Evolutionary conservation across 2,888 invertebrate species (phyloP).

Genomic region (Nemotelus pantherinus): DNA sequence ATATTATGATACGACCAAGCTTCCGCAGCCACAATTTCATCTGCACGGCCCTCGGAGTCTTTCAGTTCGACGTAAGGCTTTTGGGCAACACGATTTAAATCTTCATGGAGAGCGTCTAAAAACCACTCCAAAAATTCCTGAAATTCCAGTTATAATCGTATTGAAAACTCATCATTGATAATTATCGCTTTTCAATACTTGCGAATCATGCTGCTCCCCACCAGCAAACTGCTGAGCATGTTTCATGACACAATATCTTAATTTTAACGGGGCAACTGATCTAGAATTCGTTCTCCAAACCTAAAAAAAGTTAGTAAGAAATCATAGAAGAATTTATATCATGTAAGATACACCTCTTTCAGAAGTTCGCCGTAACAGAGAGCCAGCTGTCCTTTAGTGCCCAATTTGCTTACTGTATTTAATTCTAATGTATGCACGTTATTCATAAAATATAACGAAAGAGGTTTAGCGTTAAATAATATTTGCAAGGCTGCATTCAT

Average conservation of each 20-base stretch:
- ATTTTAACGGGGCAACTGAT: constrained; percentile 87
- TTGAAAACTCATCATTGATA: background rate
- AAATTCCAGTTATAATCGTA: background rate
- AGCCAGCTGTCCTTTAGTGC: constrained; percentile 88
- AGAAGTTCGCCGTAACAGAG: constrained; percentile 77
- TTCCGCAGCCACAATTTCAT: constrained; percentile 75
- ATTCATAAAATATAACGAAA: constrained; percentile 85
- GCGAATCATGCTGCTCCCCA: constrained; percentile 93
- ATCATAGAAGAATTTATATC: background rate
- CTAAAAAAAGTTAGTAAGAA: constrained; percentile 55
- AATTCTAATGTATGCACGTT: constrained; percentile 86
- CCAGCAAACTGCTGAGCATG: constrained; percentile 88
- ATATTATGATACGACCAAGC: constrained; percentile 87
- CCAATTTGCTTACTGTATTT: constrained; percentile 85
- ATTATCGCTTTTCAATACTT: constrained; percentile 58
- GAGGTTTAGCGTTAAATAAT: constrained; percentile 79
- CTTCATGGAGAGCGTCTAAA: constrained; percentile 91
- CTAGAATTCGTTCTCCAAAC: constrained; percentile 85
- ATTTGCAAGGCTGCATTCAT: constrained; percentile 91
- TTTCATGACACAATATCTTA: constrained; percentile 85
- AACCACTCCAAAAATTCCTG: constrained; percentile 89
- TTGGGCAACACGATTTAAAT: constrained; percentile 81
- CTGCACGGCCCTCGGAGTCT: constrained; percentile 81
- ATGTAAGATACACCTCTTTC: constrained; percentile 66
- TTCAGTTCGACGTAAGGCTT: constrained; percentile 78